phyloP scores from a whole-genome alignment of 2,113 vertebrate genomes.

The Corythornis madagascariensis region DNA sequence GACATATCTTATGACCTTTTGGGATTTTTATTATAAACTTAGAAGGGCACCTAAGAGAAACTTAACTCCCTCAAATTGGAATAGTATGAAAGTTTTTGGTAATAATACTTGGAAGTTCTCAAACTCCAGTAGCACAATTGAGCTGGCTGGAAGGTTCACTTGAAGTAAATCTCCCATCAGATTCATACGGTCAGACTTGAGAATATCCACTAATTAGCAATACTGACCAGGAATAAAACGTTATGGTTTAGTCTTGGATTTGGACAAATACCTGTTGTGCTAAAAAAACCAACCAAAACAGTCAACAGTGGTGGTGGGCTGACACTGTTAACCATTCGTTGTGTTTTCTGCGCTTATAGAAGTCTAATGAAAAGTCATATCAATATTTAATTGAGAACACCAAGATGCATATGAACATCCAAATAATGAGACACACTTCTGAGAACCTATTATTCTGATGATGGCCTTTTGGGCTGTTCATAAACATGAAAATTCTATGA shows the following conservation, averaged over 20 bases:
- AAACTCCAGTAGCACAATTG: neutral
- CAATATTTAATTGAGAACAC: neutral
- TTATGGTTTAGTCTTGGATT: neutral
- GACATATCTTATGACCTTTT: neutral
- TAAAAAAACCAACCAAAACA: neutral
- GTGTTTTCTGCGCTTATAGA: neutral
- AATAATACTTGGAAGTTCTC: neutral
- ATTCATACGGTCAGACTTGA: neutral
- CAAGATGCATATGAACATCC: neutral
- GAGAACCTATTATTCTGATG: neutral
- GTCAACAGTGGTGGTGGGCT: neutral
- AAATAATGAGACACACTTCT: neutral
- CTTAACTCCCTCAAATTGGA: neutral
- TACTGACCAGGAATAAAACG: neutral
- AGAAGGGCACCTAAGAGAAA: neutral
- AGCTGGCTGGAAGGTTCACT: neutral
- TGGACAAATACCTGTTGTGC: neutral
- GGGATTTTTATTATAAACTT: neutral
- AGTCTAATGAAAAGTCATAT: neutral
- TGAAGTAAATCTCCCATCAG: neutral
- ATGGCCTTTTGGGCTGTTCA: neutral
- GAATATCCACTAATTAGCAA: neutral
- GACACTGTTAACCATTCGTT: neutral
- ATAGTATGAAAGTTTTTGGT: neutral
- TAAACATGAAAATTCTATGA: neutral